Percentiles rank a stretch among this genome's conserved stretches.
These are phyloP conservation scores for Grus americana DNA, from an alignment of 2,113 vertebrate genomes.

Conservation along the genomic window DNA sequence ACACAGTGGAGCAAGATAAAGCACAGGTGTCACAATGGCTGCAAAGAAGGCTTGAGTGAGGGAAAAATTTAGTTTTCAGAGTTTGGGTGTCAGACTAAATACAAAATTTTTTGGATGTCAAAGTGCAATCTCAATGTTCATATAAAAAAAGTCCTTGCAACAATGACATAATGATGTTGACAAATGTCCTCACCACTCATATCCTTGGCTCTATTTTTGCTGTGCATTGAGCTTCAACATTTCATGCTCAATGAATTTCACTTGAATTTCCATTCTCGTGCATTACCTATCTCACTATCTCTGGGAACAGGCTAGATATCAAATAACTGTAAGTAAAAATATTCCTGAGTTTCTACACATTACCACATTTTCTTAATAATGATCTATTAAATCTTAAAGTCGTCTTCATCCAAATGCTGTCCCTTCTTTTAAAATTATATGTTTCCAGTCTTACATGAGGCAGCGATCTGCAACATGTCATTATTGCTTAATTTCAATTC, in stretches of 20 bases:
- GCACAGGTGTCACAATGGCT: not conserved
- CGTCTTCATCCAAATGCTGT: not conserved
- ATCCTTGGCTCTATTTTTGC: not conserved
- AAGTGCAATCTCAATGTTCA: not conserved
- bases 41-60: fast-evolving
- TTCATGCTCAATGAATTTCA: not conserved
- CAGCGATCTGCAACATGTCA: not conserved
- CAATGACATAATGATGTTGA: not conserved
- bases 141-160: not conserved
- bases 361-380: not conserved
- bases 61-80: not conserved
- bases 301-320: not conserved
- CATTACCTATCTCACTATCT: not conserved
- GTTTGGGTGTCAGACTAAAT: not conserved
- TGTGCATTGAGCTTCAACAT: not conserved
- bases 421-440: not conserved
- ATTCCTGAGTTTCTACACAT: not conserved
- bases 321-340: not conserved
- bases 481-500: not conserved
- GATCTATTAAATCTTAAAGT: not conserved
- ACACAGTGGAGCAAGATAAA: not conserved
- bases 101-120: not conserved
- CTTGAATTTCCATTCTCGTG: not conserved
- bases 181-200: not conserved
- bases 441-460: not conserved